Evolutionary conservation across 1,140 invertebrate genomes (phyloP).

Genomic region (Nasonia vitripennis): DNA sequence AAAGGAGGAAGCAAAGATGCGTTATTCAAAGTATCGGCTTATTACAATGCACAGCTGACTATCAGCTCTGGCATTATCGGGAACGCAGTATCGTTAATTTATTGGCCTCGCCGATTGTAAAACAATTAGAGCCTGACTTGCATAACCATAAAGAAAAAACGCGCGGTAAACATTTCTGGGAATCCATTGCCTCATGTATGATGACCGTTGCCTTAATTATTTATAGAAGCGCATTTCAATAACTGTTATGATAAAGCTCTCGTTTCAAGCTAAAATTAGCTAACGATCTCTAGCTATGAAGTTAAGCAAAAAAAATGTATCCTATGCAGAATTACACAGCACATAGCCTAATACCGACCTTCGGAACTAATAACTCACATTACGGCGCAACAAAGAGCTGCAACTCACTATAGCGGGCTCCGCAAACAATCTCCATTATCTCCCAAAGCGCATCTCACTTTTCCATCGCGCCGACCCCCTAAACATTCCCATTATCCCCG

Average conservation of each 20-base stretch:
- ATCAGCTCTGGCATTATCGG: background rate
- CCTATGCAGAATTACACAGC: too few species aligned
- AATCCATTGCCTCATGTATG: background rate
- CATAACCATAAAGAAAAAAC: background rate
- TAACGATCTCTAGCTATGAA: too few species aligned
- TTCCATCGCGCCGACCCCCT: background rate
- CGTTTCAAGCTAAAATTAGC: too few species aligned
- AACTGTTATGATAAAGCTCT: too few species aligned
- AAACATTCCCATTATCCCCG: background rate
- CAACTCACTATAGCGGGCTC: background rate
- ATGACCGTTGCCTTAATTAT: background rate
- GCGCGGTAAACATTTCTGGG: background rate
- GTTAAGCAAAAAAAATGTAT: too few species aligned
- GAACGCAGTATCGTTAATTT: background rate
- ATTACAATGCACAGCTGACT: background rate
- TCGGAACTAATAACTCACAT: background rate
- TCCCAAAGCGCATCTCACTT: background rate
- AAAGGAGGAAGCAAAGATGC: background rate
- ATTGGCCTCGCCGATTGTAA: background rate
- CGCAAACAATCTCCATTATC: background rate
- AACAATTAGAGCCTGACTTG: conserved; percentile 2
- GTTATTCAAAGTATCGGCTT: background rate
- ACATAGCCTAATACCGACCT: too few species aligned
- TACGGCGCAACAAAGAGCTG: background rate
- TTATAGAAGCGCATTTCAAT: too few species aligned